Evolutionary conservation across 2,888 invertebrate genomes (phyloP).

Genomic region (Lymantria dispar): DNA sequence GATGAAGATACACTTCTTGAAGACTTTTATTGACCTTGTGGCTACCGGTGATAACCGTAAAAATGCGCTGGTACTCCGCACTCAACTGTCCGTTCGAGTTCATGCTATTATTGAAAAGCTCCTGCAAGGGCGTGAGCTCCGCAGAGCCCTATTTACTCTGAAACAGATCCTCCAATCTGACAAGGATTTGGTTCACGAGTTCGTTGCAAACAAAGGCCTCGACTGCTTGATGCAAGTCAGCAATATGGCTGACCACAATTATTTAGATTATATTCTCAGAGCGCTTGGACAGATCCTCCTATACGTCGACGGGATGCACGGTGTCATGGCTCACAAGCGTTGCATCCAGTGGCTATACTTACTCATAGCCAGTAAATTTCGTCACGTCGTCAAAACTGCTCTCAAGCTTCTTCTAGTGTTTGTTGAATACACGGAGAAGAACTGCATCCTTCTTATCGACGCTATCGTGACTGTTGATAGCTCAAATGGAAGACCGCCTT

Average conservation of each 20-base stretch:
- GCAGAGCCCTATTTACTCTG: conserved; percentile 97
- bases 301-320: conserved; percentile 99
- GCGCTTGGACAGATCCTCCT: conserved; percentile 96
- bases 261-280: conserved; percentile 98
- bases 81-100: conserved; percentile 97
- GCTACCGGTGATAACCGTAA: conserved; percentile 82
- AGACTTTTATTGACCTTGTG: background rate
- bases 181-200: conserved; percentile 99
- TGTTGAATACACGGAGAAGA: conserved; percentile 98
- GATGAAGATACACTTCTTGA: conserved; percentile 17
- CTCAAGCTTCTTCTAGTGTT: conserved; percentile 98
- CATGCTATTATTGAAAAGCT: conserved; percentile 99
- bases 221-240: conserved; percentile 99
- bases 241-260: conserved; percentile 98
- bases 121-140: conserved; percentile 95
- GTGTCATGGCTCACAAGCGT: conserved; percentile 97
- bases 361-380: conserved; percentile 93
- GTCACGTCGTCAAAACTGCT: conserved; percentile 98
- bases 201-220: conserved; percentile 98
- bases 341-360: conserved; percentile 99
- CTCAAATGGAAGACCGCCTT: conserved; percentile 84
- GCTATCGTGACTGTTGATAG: conserved; percentile 93
- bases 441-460: conserved; percentile 94
- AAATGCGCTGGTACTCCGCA: conserved; percentile 97
- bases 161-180: conserved; percentile 99